Evolutionary conservation across 2,797 vertebrate genomes (phyloP).

Genomic region (Parambassis ranga): DNA sequence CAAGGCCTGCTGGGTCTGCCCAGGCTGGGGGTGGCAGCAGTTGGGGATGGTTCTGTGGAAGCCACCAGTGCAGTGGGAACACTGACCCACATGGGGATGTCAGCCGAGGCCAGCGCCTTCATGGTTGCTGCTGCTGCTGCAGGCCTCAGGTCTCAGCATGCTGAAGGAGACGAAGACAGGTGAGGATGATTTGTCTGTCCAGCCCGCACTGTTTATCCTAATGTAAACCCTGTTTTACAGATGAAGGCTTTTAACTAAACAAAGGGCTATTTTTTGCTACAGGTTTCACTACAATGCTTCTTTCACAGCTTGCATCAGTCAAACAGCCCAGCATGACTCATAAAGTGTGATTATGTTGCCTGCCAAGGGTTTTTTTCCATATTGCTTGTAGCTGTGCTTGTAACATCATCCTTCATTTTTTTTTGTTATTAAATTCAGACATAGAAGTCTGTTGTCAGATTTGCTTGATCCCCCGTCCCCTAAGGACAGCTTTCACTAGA

Average conservation of each 20-base stretch:
- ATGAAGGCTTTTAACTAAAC: background rate
- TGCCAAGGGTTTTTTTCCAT: background rate
- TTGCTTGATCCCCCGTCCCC: background rate
- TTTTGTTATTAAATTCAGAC: background rate
- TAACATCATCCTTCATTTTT: background rate
- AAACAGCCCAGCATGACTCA: background rate
- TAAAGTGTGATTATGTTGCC: background rate
- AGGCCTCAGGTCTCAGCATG: slow-evolving; percentile 86
- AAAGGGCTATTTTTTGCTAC: background rate
- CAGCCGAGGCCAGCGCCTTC: slow-evolving; percentile 71
- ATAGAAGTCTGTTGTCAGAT: slow-evolving; percentile 5
- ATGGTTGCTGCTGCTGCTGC: slow-evolving; percentile 83
- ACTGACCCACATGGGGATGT: slow-evolving; percentile 71
- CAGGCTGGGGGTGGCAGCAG: slow-evolving; percentile 51
- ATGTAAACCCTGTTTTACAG: background rate
- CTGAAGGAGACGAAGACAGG: slow-evolving; percentile 96
- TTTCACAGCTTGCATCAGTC: too few species aligned
- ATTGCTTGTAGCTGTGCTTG: background rate
- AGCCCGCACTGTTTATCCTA: background rate
- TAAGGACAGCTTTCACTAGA: background rate
- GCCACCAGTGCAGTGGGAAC: slow-evolving; percentile 63
- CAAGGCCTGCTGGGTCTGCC: slow-evolving; percentile 83
- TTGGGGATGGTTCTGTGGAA: slow-evolving; percentile 61
- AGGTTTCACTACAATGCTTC: too few species aligned
- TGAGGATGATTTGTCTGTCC: slow-evolving; percentile 72